Base-by-base conservation (phyloP, 2,113 vertebrate species). In the Pollachius pollachius region DNA sequence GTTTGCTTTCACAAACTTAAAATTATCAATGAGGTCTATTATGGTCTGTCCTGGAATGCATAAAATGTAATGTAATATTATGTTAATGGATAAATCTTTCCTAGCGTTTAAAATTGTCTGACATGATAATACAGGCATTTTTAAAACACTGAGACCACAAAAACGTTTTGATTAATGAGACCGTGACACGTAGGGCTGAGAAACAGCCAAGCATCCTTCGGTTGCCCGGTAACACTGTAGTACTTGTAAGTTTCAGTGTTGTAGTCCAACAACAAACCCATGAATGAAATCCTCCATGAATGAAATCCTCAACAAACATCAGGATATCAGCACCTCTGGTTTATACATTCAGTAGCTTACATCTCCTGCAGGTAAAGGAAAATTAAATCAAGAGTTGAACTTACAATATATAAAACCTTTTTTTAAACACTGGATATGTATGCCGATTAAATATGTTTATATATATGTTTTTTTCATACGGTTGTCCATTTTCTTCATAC, bases 261-360 rank as follows among this genome's bases (percentile, higher is more conserved):
- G 4, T 1, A 21, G 41, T 17, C 60, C 18, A 61, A n/a, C 7
- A 23, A 64, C 37, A 69, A 62, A 59, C 12, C 12, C 8, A 9
- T 48, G 41, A 9, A 48, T 13, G 62, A 62, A 72, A 72, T 34
- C 56, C 15, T 34, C 17, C 25, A 59, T 60, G 52, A 52, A 23
- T 19, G 57, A 17, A 52, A 59, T 11, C 4, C 17, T 2, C 17
- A 80, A 66, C 52, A 62, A 61, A 62, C 19, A 2, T 70, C 56
- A 57, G 68, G 64, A 76, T 73, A 82, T 80, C 18, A 79, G 79
- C 80, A 83, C 80, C 68, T 67, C 66, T 27, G 52, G 79, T 84
- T 76, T 78, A 57, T 85, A 90, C 88, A 90, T 89, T 90, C 90
- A 86, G 34, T 71, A 75, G 30, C 65, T 63, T 54, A 77, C 2